Evolutionary conservation across 2,888 invertebrate genomes (phyloP).

Genomic region (Lutraria lutraria): DNA sequence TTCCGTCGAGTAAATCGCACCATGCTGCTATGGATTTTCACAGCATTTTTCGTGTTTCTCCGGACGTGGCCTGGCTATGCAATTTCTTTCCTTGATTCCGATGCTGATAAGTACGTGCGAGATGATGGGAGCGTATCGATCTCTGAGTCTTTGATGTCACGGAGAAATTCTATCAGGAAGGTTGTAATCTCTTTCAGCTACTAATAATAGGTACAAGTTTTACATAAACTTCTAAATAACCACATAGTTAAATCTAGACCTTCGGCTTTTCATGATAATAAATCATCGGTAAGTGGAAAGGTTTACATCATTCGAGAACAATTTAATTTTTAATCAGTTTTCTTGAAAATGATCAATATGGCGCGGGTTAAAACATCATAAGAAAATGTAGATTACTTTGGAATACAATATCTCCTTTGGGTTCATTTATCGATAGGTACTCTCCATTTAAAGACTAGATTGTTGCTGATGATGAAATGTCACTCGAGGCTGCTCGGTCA

Average conservation of each 20-base stretch:
- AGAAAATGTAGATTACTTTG: neutral
- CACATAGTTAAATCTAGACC: neutral
- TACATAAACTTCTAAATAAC: slow-evolving; percentile 18
- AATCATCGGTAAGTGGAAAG: neutral
- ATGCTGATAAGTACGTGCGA: slow-evolving; percentile 12
- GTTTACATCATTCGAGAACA: neutral
- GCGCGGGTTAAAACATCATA: neutral
- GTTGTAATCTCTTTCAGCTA: slow-evolving; percentile 11
- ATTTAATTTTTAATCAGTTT: slow-evolving; percentile 20
- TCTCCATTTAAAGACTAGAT: neutral
- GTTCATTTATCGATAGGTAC: neutral
- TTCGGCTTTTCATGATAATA: neutral
- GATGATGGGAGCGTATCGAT: neutral
- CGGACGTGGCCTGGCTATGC: neutral
- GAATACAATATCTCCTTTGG: neutral
- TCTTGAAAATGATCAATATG: neutral
- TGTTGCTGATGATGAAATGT: neutral
- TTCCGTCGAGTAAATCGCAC: neutral
- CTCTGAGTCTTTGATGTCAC: slow-evolving; percentile 13
- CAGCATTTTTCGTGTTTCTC: neutral
- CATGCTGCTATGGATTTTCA: slow-evolving; percentile 7
- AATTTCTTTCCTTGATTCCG: neutral
- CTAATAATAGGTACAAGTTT: slow-evolving; percentile 9
- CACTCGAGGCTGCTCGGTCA: neutral
- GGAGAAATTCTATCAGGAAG: slow-evolving; percentile 13